These are phyloP conservation scores for Erebia ligea DNA, from an alignment of 2,888 invertebrate genomes.

Conservation along the genomic window DNA sequence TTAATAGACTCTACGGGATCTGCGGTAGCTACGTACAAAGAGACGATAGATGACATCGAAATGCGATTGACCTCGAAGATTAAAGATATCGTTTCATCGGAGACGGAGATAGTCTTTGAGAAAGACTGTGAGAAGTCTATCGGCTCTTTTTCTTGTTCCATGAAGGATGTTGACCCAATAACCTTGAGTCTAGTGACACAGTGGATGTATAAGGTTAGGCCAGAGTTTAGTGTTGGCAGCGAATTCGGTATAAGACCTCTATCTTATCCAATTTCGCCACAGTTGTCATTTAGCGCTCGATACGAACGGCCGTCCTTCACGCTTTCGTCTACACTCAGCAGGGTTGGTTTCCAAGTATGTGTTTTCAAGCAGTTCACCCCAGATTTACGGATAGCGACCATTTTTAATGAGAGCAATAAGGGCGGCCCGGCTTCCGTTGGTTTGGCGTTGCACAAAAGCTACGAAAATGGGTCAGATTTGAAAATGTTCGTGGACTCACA, in stretches of 20 bases:
- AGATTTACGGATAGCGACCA: slow-evolving; percentile 66
- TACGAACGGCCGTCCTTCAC: slow-evolving; percentile 60
- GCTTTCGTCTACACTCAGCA: slow-evolving; percentile 66
- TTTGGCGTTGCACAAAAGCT: slow-evolving; percentile 67
- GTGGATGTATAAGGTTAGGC: slow-evolving; percentile 66
- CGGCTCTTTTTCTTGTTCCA: slow-evolving; percentile 58
- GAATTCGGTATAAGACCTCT: slow-evolving; percentile 66
- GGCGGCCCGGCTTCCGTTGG: slow-evolving; percentile 59
- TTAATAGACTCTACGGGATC: slow-evolving; percentile 67
- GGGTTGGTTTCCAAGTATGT: slow-evolving; percentile 67
- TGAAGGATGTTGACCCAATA: slow-evolving; percentile 70
- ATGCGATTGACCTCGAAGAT: slow-evolving; percentile 71
- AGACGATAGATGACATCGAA: slow-evolving; percentile 58
- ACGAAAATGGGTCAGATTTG: slow-evolving; percentile 64
- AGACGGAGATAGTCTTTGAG: slow-evolving; percentile 69
- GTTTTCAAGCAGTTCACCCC: slow-evolving; percentile 66
- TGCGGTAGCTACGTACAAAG: slow-evolving; percentile 70
- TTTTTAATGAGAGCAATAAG: slow-evolving; percentile 61
- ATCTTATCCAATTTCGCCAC: slow-evolving; percentile 55
- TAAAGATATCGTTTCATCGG: slow-evolving; percentile 69
- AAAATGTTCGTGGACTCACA: slow-evolving; percentile 75
- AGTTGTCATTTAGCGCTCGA: slow-evolving; percentile 67
- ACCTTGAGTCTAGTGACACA: slow-evolving; percentile 66
- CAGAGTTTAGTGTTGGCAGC: slow-evolving; percentile 64
- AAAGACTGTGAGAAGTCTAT: slow-evolving; percentile 60